Base-by-base conservation (phyloP, 2,113 vertebrate species). In the Pipra filicauda region DNA sequence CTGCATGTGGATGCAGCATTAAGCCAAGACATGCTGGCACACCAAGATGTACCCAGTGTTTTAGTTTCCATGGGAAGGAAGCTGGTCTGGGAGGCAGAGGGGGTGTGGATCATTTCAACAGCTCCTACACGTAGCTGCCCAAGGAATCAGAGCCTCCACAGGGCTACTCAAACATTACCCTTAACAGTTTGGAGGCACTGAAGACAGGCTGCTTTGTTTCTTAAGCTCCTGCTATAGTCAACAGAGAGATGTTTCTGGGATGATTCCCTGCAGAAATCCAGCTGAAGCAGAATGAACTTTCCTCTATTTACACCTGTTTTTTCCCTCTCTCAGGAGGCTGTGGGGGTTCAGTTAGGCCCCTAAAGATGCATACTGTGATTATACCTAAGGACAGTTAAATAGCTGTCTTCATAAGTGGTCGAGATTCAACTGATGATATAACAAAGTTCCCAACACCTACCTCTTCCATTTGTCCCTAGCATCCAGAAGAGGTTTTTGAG, bases 41-140 rank as follows among this genome's bases (percentile, higher is more conserved):
- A 4, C 1, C 1, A 61, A 54, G 37, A 43, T 0, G 0, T 44
- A n/a, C 31, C 31, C 46, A 54, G 0, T 11, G 9, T 48, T 65
- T 80, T 33, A 12, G 23, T 51, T 92, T 91, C 64, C 41, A 10
- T 23, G 43, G 30, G 46, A 94, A 84, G 22, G 19, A 87, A 67
- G 28, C 5, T 62, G 51, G 23, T 35, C 15, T 89, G 27, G 15
- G 20, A 12, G n/a, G 27, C 5, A n/a, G 15, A 44, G 4, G 0
- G 8, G 19, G 2, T 51, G 28, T 37, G 55, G 9, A 39, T 91
- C n/a, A 31, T 15, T 77, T 89, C 64, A 73, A 27, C 18, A 71
- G 12, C 55, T 93, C 26, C 55, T 19, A 28, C 17, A 46, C 0
- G 0, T 2, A 62, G 55, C 23, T 81, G 15, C 26, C 10, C 26